phyloP scores from a whole-genome alignment of 2,113 vertebrate species.

The Sialia sialis region DNA sequence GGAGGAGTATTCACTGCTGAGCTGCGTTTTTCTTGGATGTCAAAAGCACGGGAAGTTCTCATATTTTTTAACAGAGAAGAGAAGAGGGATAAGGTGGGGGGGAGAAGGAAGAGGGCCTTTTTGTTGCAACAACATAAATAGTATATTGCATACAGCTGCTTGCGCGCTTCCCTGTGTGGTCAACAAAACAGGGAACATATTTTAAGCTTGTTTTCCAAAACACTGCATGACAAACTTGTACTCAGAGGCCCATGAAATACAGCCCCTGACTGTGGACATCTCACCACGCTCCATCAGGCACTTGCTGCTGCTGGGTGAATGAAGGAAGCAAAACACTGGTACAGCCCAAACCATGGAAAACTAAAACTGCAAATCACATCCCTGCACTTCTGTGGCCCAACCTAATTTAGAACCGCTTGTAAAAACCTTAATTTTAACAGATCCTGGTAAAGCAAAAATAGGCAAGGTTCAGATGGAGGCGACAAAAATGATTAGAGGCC shows the following conservation, averaged over 20 bases:
- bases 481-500: constrained; percentile 42
- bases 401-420: not conserved
- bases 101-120: not conserved
- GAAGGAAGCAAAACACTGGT: not conserved
- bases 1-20: constrained; percentile 39
- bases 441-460: not conserved
- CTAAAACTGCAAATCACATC: not conserved
- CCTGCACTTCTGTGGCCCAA: not conserved
- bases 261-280: not conserved
- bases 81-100: not conserved
- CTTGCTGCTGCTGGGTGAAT: not conserved
- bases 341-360: not conserved
- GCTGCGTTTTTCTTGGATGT: constrained; percentile 42
- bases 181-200: constrained; percentile 59
- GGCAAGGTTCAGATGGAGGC: not conserved
- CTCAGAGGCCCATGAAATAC: not conserved
- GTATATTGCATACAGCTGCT: constrained; percentile 6
- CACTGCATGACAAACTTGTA: constrained; percentile 23
- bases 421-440: not conserved
- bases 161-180: constrained; percentile 57
- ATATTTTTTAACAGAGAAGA: constrained; percentile 3
- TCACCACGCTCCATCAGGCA: not conserved
- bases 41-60: constrained; percentile 24
- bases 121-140: constrained; percentile 29
- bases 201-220: constrained; percentile 64